Evolutionary conservation across 1,140 invertebrate genomes (phyloP).

Genomic region (Penaeus japonicus): DNA sequence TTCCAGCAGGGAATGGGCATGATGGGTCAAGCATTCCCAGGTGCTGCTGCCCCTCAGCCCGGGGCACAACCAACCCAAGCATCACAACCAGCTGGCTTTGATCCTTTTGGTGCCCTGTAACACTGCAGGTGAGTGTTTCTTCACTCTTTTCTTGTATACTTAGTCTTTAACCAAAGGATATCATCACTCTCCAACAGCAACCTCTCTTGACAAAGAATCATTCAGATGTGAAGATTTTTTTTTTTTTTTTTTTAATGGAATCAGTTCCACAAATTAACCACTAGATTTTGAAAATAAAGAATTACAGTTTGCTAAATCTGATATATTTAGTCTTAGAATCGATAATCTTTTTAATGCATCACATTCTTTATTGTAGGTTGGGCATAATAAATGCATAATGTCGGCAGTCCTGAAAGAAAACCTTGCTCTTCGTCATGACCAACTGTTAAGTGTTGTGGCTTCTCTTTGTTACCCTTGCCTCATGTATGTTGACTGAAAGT

Average conservation of each 20-base stretch:
- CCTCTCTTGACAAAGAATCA: too few relatives aligned
- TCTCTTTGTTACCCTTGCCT: conserved; percentile 20
- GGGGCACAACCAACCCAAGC: conserved; percentile 29
- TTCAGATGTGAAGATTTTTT: too few relatives aligned
- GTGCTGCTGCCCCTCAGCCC: conserved; percentile 23
- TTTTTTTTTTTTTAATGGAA: too few relatives aligned
- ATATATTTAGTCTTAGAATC: too few relatives aligned
- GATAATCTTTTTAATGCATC: neutral
- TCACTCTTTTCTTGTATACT: too few relatives aligned
- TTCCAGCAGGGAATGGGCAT: conserved; percentile 39
- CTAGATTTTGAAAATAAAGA: too few relatives aligned
- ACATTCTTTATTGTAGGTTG: conserved; percentile 11
- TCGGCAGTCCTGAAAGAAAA: conserved; percentile 17
- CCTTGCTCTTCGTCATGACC: conserved; percentile 30
- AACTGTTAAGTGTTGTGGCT: conserved; percentile 41
- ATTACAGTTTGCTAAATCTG: too few relatives aligned
- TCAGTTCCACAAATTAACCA: too few relatives aligned
- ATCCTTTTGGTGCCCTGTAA: conserved; percentile 57
- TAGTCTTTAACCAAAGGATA: too few relatives aligned
- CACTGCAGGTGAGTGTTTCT: conserved; percentile 2
- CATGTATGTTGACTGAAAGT: conserved; percentile 13
- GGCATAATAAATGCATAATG: conserved; percentile 42
- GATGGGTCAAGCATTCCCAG: conserved; percentile 16
- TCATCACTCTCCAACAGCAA: too few relatives aligned
- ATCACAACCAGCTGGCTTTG: conserved; percentile 45